Evolutionary conservation across 2,113 vertebrate genomes (phyloP).

Genomic region (Bubo bubo): DNA sequence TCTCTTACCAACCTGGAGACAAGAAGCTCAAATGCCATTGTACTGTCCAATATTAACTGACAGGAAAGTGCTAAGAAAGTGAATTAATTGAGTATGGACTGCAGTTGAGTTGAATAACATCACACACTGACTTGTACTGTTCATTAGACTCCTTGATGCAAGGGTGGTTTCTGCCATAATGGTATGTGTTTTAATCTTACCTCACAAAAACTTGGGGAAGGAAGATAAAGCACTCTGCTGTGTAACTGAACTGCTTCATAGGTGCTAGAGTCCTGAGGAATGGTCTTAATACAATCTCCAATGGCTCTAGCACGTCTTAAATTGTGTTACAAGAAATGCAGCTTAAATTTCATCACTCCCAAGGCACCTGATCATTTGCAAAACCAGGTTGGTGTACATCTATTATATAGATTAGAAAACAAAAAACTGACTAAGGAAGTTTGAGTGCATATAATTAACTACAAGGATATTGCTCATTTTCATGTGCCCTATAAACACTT

Average conservation of each 20-base stretch:
- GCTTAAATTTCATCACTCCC: neutral
- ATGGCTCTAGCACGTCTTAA: neutral
- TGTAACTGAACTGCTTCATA: neutral
- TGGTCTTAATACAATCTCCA: neutral
- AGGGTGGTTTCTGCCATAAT: neutral
- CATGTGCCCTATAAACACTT: neutral
- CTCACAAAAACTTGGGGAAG: neutral
- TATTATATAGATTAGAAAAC: constrained; percentile 1
- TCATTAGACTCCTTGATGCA: constrained; percentile 15
- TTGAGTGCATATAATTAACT: neutral
- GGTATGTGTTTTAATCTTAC: neutral
- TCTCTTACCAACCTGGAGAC: neutral
- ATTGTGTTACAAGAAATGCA: neutral
- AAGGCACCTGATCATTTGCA: neutral
- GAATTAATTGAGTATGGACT: neutral
- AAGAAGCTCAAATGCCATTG: neutral
- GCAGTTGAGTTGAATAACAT: neutral
- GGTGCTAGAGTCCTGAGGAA: constrained; percentile 9
- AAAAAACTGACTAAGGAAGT: neutral
- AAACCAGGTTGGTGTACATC: neutral
- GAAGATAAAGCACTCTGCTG: neutral
- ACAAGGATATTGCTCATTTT: neutral
- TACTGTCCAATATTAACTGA: neutral
- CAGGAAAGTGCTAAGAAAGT: neutral
- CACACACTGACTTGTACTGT: neutral